A percentile compares a stretch with the other conserved stretches of the same genome.
These are phyloP conservation scores for Megalops atlanticus DNA, from an alignment of 2,113 vertebrate species.

Conservation along the genomic window DNA sequence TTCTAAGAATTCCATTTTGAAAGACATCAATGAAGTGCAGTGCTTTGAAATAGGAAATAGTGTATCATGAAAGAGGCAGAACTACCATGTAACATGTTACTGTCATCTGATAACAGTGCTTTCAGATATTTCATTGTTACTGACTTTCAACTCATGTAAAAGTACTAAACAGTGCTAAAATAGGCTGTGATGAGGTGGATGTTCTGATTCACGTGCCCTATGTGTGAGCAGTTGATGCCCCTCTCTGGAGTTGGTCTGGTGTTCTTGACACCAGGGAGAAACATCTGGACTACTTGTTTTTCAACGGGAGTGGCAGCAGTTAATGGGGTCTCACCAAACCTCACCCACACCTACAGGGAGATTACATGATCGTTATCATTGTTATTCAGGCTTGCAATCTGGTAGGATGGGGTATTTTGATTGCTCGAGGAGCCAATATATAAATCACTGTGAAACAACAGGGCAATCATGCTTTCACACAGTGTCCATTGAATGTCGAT, in stretches of 20 bases:
- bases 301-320: neutral
- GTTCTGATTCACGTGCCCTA: constrained; percentile 63
- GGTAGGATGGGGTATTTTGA: neutral
- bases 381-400: neutral
- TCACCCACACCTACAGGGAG: neutral
- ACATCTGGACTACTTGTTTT: neutral
- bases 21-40: too few species aligned
- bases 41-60: too few species aligned
- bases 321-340: neutral
- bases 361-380: neutral
- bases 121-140: too few species aligned
- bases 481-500: neutral
- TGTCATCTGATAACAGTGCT: constrained; percentile 55
- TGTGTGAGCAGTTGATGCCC: neutral
- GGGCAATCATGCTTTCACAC: neutral
- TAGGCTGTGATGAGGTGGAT: constrained; percentile 54
- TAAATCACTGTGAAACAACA: neutral
- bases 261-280: neutral
- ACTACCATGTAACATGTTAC: constrained; percentile 54
- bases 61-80: too few species aligned
- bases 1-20: too few species aligned
- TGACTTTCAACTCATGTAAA: constrained; percentile 65
- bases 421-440: neutral
- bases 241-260: neutral
- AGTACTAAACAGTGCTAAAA: constrained; percentile 58